Evolutionary conservation across 2,888 invertebrate genomes (phyloP), one percentile per base, ranked within the genome.

Genomic region (Campoletis raptor): DNA sequence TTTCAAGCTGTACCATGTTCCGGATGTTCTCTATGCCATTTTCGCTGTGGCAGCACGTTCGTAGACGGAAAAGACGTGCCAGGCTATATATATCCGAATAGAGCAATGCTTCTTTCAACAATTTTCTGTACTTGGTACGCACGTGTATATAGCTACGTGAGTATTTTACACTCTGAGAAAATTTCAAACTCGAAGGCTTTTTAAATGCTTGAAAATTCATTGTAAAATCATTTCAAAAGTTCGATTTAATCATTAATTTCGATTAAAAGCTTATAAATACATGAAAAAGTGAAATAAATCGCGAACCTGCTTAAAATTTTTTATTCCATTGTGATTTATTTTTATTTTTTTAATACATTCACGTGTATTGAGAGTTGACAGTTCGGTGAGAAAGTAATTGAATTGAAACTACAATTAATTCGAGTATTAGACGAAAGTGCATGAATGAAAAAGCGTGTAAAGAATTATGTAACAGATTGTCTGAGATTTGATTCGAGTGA

Each of bases 401-500:
- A 15, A 61, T 57, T 3, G 24, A 15, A 8, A 21, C 37, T 54
- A n/a, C 48, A 67, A 72, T n/a, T n/a, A n/a, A n/a, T n/a, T n/a
- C 67, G 30, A 24, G 57, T 37, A 76, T 54, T 7, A 70, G 64
- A 48, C 36, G 69, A 24, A 42, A 79, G 79, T 66, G 64, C 45
- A 48, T 36, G 54, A 77, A 81, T 82, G 15, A 66, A 30, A 64
- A 69, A 76, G 48, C 21, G 57, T 40, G 30, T 30, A 30, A 37
- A 45, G 7, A 69, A 48, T n/a, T n/a, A n/a, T 61, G 52, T 37
- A 42, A 37, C 52, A 69, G 69, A 30, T n/a, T 10, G 52, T 64
- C 48, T 79, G 48, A 72, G 57, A 77, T 70, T 85, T 48, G 79
- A 84, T 67, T 84, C 64, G 79, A 81, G 81, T 42, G 70, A 72